Conservation (phyloP, 2,113 vertebrate species). For the Trichomycterus rosablanca region DNA sequence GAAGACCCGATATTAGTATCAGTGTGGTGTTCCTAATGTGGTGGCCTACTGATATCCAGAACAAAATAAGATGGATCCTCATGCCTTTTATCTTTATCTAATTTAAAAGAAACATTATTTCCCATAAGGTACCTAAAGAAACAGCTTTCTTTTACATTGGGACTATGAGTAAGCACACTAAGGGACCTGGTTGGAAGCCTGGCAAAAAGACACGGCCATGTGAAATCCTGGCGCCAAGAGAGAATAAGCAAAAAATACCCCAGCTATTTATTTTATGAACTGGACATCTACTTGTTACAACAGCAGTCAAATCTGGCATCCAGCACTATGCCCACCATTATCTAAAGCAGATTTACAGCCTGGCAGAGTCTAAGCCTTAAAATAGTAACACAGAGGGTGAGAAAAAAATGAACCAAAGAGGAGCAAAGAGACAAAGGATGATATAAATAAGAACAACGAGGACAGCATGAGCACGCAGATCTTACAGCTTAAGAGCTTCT, state of each 20-base stretch:
- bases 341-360: conserved; percentile 57
- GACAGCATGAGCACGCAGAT: conserved; percentile 13
- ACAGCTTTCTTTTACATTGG: conserved; percentile 13
- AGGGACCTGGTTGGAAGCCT: conserved; percentile 25
- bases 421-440: neutral
- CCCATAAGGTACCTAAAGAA: conserved; percentile 17
- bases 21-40: too few species aligned
- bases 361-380: conserved; percentile 32
- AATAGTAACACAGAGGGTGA: conserved; percentile 2
- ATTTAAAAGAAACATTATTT: conserved; percentile 11
- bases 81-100: conserved; percentile 9
- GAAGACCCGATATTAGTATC: too few species aligned
- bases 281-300: conserved; percentile 60
- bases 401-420: conserved; percentile 20
- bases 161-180: conserved; percentile 3
- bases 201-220: conserved; percentile 20
- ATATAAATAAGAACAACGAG: neutral
- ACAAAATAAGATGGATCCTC: conserved; percentile 5
- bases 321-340: conserved; percentile 49
- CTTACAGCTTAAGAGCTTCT: conserved; percentile 39
- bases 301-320: conserved; percentile 57
- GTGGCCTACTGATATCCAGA: conserved; percentile 4
- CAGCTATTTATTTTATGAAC: conserved; percentile 54
- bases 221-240: conserved; percentile 28
- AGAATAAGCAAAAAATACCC: conserved; percentile 34